Evolutionary conservation across 2,888 invertebrate genomes (phyloP), one percentile per base, ranked within the genome.

Genomic region (Busseola fusca): DNA sequence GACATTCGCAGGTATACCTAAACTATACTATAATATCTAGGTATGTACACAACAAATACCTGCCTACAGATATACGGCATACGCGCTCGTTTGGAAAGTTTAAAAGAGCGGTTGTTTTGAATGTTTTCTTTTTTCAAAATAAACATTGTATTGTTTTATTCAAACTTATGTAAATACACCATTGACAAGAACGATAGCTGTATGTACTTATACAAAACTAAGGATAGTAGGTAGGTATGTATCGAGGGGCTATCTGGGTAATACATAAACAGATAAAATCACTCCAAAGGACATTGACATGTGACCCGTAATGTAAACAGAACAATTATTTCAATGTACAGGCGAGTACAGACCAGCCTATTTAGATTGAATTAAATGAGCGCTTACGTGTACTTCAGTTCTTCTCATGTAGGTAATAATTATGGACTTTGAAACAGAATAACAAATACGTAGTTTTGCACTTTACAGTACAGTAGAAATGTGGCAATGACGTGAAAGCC

Each of bases 261-360:
- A 62, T 56, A 64, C 42, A 60, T 72, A 72, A 65, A 76, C 67
- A 74, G 67, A 78, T 81, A 72, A 68, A 75, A 79, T 72, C 66
- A 56, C 64, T 68, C 62, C 67, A 74, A 58, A 83, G 87, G 82
- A 68, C 89, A 87, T 82, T 87, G 87, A 88, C 87, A 84, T 74
- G 75, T 73, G 80, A 73, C 79, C 69, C 67, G 66, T 65, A 77
- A 78, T 73, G 87, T 87, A 89, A 89, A 89, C 89, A 88, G 64
- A 83, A 84, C 80, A 86, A 88, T 87, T 84, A 85, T 70, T 78
- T 68, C 69, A 78, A 81, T 81, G 57, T 73, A 82, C 71, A 68
- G 69, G 78, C 3, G 58, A 64, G 64, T 59, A 65, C 65, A 75
- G 77, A 73, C 70, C 69, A 78, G 66, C 77, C 77, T 82, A 76